Evolutionary conservation across 2,888 invertebrate genomes (phyloP), one percentile per base, ranked within the genome.

Genomic region (Machimus atricapillus): DNA sequence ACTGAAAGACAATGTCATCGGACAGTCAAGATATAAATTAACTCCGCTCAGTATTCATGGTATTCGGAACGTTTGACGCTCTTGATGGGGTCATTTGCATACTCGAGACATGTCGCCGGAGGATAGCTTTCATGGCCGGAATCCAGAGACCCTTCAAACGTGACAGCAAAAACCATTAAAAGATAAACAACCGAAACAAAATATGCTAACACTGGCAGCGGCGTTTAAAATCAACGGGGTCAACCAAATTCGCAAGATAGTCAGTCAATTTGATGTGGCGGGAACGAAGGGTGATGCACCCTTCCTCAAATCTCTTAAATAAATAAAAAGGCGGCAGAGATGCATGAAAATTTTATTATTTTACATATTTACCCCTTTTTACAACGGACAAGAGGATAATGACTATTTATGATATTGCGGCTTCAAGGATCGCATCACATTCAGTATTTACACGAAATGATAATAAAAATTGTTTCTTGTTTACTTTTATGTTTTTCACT

Each of bases 111-210:
- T 88, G 88, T 87, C 78, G 31, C 19, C 34, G 27, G 43, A 86
- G 87, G 83, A 88, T 81, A 79, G 85, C 85, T 66, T 31, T 37
- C 76, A 76, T 76, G 76, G 76, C 19, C 19, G 58, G 34, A 82
- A 82, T 82, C n/a, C 82, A 79, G 46, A 43, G 66, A 79, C 78
- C 37, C 86, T 27, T 58, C 56, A 82, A 58, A 82, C 82, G 87
- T 87, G 87, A 87, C 87, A 86, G 37, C 86, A 86, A 86, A 87
- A 87, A 56, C 86, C 86, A 87, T 87, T 87, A 87, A 87, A 87
- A 87, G 87, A 87, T 87, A 87, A 87, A 87, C 87, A 87, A 87
- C 73, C 66, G 19, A 34, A 85, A 86, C 56, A 87, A 31, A 31
- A 86, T 86, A 87, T 87, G 86, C 66, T 27, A 58, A 58, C 58